Evolutionary conservation across 2,888 invertebrate genomes (phyloP).

Genomic region (Apotomis betuletana): DNA sequence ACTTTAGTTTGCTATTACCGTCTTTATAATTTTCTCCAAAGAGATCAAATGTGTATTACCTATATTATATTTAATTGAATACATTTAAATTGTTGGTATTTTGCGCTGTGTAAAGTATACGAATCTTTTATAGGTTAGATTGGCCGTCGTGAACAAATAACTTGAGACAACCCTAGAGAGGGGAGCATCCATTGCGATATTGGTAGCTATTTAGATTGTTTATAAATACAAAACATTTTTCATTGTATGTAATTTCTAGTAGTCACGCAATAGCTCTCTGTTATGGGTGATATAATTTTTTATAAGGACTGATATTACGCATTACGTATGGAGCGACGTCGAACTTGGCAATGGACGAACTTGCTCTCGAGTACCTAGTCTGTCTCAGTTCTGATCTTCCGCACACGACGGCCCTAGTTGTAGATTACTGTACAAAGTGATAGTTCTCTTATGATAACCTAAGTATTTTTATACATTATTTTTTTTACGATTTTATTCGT

Average conservation of each 20-base stretch:
- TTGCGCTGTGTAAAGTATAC: constrained; percentile 81
- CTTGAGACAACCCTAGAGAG: constrained; percentile 39
- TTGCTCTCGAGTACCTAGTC: constrained; percentile 40
- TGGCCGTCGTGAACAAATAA: constrained; percentile 60
- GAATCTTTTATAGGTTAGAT: constrained; percentile 70
- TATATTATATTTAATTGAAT: constrained; percentile 65
- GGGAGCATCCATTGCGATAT: constrained; percentile 21
- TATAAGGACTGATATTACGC: neutral
- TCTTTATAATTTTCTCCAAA: constrained; percentile 74
- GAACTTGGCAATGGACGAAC: constrained; percentile 9
- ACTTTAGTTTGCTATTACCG: constrained; percentile 66
- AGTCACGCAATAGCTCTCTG: neutral
- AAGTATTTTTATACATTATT: constrained; percentile 83
- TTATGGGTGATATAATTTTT: neutral
- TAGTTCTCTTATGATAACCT: constrained; percentile 82
- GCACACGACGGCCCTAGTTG: constrained; percentile 67
- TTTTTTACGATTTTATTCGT: constrained; percentile 81
- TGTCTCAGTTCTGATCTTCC: constrained; percentile 69
- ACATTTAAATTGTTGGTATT: constrained; percentile 63
- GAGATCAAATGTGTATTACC: constrained; percentile 69
- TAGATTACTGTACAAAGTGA: constrained; percentile 82
- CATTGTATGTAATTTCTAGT: neutral
- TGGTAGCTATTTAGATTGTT: neutral
- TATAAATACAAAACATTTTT: constrained; percentile 14
- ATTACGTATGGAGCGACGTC: neutral